Conservation (phyloP, 2,797 vertebrate species). For the Pyrocephalus nanus region DNA sequence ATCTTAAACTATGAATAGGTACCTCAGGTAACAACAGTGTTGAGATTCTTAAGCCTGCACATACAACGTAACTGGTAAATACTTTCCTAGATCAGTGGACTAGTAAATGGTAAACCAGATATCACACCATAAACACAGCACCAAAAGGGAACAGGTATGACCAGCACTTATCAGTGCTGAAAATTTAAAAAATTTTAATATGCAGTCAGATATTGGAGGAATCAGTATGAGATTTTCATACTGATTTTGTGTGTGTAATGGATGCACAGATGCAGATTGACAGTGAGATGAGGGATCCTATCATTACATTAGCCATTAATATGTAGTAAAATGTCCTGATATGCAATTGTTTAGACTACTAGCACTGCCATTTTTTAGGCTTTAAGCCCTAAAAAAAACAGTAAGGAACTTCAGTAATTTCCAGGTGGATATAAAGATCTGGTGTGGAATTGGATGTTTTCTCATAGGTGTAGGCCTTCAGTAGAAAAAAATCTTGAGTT, state of each 20-base stretch:
- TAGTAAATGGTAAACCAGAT: background rate
- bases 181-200: background rate
- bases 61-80: background rate
- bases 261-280: background rate
- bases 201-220: background rate
- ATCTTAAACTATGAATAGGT: background rate
- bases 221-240: fast-evolving
- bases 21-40: background rate
- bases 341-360: background rate
- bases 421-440: background rate
- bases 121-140: background rate
- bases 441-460: background rate
- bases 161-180: background rate
- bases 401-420: background rate
- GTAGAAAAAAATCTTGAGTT: background rate
- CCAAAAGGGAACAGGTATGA: background rate
- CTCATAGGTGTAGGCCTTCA: background rate
- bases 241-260: background rate
- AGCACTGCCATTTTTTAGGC: background rate
- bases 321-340: background rate
- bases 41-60: background rate
- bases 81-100: background rate
- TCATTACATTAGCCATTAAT: background rate
- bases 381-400: background rate
- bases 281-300: background rate